phyloP scores from a whole-genome alignment of 2,888 invertebrate species.

The Acrocyrtus sp. region DNA sequence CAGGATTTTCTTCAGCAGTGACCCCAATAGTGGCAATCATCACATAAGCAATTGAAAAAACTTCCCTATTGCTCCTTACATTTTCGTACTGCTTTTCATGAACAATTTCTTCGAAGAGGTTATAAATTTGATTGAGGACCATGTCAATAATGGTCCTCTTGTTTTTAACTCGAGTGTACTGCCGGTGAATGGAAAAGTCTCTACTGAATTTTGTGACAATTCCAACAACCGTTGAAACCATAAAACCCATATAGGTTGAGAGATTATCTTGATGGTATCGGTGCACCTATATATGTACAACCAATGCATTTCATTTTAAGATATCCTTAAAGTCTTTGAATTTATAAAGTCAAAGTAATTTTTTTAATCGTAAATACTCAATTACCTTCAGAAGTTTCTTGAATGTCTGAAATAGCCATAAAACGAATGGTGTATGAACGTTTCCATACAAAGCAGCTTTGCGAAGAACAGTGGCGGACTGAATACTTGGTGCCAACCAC shows the following conservation, averaged over 20 bases:
- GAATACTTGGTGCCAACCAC: constrained; percentile 80
- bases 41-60: constrained; percentile 57
- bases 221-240: constrained; percentile 60
- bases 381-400: constrained; percentile 67
- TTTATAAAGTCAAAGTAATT: too few species aligned
- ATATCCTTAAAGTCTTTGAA: not conserved
- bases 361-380: constrained; percentile 69
- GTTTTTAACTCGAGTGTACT: constrained; percentile 16
- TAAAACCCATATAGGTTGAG: constrained; percentile 55
- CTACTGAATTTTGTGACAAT: constrained; percentile 58
- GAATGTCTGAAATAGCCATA: constrained; percentile 60
- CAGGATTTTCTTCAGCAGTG: constrained; percentile 54
- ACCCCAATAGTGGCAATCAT: constrained; percentile 55
- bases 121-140: constrained; percentile 41
- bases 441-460: constrained; percentile 79
- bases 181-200: constrained; percentile 31
- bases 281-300: constrained; percentile 52
- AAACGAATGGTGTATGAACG: constrained; percentile 67
- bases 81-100: constrained; percentile 8
- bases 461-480: constrained; percentile 78
- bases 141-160: constrained; percentile 39
- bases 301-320: too few species aligned
- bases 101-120: constrained; percentile 34
- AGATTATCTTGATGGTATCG: constrained; percentile 50
- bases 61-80: constrained; percentile 51